Percentiles rank a stretch among this genome's conserved stretches.
Evolutionary conservation across 1,140 invertebrate species (phyloP).

Genomic region (Dermatophagoides farinae): DNA sequence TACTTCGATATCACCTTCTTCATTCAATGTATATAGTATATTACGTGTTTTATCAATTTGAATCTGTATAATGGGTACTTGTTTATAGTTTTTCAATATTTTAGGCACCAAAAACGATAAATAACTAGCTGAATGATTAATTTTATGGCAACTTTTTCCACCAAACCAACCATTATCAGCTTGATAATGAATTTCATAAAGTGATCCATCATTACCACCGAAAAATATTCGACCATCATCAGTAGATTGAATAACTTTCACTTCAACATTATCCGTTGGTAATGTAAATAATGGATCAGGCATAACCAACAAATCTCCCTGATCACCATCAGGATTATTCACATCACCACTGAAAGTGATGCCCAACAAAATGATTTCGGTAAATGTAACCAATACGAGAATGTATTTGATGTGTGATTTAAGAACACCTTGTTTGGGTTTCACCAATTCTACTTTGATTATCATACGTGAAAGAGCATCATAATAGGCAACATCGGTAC

Average conservation of each 20-base stretch:
- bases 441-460: constrained; percentile 22
- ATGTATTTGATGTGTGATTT: constrained; percentile 78
- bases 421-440: constrained; percentile 38
- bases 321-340: constrained; percentile 6
- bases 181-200: constrained; percentile 90
- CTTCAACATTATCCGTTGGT: constrained; percentile 69
- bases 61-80: constrained; percentile 70
- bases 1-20: constrained; percentile 39
- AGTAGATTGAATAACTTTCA: constrained; percentile 60
- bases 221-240: constrained; percentile 74
- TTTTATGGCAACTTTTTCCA: constrained; percentile 65
- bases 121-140: constrained; percentile 73
- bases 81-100: constrained; percentile 59
- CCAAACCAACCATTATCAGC: constrained; percentile 65
- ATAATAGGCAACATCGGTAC: constrained; percentile 29
- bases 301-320: constrained; percentile 69
- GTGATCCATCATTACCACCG: constrained; percentile 73
- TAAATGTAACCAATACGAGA: constrained; percentile 67
- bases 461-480: constrained; percentile 26
- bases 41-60: constrained; percentile 69
- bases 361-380: constrained; percentile 48
- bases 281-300: constrained; percentile 80
- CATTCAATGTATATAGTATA: constrained; percentile 68
- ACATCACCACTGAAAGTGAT: constrained; percentile 25
- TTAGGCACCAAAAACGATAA: constrained; percentile 72